phyloP scores from a whole-genome alignment of 1,140 invertebrate species.

The Campoletis sonorensis region DNA sequence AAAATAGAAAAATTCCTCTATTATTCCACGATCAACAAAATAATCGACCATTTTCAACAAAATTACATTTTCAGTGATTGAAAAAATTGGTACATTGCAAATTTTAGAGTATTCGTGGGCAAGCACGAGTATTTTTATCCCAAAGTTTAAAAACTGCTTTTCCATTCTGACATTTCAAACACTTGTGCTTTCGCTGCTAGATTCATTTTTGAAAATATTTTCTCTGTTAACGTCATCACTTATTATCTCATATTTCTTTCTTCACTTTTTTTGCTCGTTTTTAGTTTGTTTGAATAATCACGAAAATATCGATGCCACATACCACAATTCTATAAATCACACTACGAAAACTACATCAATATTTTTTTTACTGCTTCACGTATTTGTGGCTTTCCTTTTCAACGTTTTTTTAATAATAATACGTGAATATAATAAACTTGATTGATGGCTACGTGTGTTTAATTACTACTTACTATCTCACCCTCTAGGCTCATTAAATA shows the following conservation, averaged over 20 bases:
- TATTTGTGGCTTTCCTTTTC: conserved; percentile 34
- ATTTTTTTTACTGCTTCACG: conserved; percentile 48
- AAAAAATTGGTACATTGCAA: too few relatives aligned
- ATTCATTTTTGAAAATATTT: too few relatives aligned
- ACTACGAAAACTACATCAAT: conserved; percentile 60
- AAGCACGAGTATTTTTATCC: too few relatives aligned
- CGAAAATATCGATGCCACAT: conserved; percentile 60
- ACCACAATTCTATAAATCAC: conserved; percentile 48
- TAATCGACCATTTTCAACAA: too few relatives aligned
- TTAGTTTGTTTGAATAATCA: conserved; percentile 57
- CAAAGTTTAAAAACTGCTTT: too few relatives aligned
- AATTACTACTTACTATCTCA: conserved; percentile 37
- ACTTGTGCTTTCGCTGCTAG: too few relatives aligned
- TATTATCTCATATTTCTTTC: not conserved
- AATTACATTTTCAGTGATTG: too few relatives aligned
- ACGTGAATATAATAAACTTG: conserved; percentile 42
- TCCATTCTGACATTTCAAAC: too few relatives aligned
- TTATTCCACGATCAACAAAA: too few relatives aligned
- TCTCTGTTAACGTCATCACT: too few relatives aligned
- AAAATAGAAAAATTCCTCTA: too few relatives aligned
- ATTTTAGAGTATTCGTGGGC: too few relatives aligned
- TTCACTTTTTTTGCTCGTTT: conserved; percentile 25
- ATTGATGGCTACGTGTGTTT: conserved; percentile 20
- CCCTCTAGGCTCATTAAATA: conserved; percentile 20
- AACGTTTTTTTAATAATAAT: conserved; percentile 48